phyloP scores from a whole-genome alignment of 2,888 invertebrate species.

The Corythucha ciliata region DNA sequence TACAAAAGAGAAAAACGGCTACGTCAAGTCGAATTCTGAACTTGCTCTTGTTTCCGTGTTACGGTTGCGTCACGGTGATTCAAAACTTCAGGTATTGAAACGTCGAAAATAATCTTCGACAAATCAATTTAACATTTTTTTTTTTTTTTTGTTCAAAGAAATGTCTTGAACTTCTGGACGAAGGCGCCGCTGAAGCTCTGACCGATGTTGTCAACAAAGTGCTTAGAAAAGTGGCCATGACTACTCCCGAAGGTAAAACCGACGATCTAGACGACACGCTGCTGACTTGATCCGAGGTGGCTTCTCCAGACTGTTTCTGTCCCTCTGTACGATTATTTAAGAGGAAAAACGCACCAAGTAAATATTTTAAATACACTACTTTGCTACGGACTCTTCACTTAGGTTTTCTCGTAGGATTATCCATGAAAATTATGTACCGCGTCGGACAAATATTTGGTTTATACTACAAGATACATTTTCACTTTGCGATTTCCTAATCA shows the following conservation, averaged over 20 bases:
- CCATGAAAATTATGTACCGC: too few species aligned
- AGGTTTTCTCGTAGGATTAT: too few species aligned
- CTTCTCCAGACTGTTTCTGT: too few species aligned
- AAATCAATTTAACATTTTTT: not conserved
- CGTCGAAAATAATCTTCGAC: too few species aligned
- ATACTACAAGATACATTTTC: too few species aligned
- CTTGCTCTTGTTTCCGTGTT: constrained; percentile 80
- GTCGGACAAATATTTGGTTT: too few species aligned
- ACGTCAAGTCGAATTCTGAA: constrained; percentile 90
- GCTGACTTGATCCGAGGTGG: constrained; percentile 35
- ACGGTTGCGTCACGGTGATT: constrained; percentile 63
- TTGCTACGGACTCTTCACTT: too few species aligned
- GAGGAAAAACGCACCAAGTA: too few species aligned
- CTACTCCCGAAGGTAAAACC: constrained; percentile 69
- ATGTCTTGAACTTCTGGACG: constrained; percentile 58
- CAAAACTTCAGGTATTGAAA: constrained; percentile 55
- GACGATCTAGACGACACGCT: constrained; percentile 89
- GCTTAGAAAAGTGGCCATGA: constrained; percentile 58
- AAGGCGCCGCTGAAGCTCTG: constrained; percentile 80
- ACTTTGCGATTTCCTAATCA: too few species aligned
- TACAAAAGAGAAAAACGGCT: constrained; percentile 94
- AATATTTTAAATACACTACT: too few species aligned
- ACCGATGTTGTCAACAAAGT: constrained; percentile 83
- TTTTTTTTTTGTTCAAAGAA: not conserved
- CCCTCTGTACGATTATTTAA: too few species aligned